Conservation (phyloP, 2,888 invertebrate species). For the Zygogramma bicolorata region DNA sequence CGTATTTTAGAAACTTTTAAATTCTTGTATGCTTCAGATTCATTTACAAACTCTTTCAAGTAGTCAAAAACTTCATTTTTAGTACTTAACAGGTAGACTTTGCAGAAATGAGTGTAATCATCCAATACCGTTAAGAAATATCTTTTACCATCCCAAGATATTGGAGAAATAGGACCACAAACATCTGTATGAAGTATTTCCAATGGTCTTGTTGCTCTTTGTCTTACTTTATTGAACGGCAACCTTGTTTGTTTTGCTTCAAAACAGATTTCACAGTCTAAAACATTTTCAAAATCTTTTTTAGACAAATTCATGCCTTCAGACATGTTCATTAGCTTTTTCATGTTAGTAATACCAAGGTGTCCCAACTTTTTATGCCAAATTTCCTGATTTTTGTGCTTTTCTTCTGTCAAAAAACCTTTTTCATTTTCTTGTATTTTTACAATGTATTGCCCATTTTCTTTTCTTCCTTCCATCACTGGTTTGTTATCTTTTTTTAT, state of each 20-base stretch:
- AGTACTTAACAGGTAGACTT: constrained; percentile 49
- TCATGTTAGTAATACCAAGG: constrained; percentile 12
- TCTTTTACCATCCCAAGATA: constrained; percentile 55
- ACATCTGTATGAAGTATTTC: constrained; percentile 40
- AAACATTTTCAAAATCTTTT: constrained; percentile 2
- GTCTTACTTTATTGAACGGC: constrained; percentile 52
- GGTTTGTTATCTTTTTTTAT: too few relatives aligned
- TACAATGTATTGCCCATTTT: too few relatives aligned
- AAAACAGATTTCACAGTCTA: constrained; percentile 17
- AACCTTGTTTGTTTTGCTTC: constrained; percentile 23
- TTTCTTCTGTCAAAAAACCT: too few relatives aligned
- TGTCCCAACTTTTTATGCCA: constrained; percentile 38
- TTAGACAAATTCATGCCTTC: neutral
- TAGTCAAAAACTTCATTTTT: constrained; percentile 39
- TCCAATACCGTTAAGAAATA: constrained; percentile 59
- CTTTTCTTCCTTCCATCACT: too few relatives aligned
- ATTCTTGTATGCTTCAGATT: constrained; percentile 38
- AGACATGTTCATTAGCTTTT: constrained; percentile 6
- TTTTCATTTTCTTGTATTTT: too few relatives aligned
- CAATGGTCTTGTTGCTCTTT: constrained; percentile 55
- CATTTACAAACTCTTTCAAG: constrained; percentile 42
- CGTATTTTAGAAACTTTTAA: constrained; percentile 42
- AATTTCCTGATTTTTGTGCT: neutral
- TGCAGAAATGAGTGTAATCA: constrained; percentile 59
- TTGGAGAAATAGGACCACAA: constrained; percentile 56